These are phyloP conservation scores for Drosophila baimaii DNA, from an alignment of 1,140 invertebrate species.

Conservation along the genomic window DNA sequence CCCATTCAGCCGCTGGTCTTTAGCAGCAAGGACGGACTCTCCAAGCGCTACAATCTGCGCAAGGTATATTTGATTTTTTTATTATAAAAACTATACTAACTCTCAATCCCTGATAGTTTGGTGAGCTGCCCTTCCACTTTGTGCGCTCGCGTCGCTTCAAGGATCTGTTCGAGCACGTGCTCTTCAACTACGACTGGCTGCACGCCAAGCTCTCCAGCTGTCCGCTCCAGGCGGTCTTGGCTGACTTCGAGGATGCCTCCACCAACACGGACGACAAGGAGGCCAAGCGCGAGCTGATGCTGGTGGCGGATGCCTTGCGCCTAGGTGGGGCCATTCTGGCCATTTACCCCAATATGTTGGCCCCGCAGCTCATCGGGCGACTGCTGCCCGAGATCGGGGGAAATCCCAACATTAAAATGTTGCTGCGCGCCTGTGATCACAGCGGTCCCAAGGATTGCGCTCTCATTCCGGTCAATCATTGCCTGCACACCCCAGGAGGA, in stretches of 20 bases:
- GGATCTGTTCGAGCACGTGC: conserved; percentile 95
- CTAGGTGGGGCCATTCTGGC: conserved; percentile 95
- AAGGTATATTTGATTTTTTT: conserved; percentile 86
- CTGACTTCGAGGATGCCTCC: conserved; percentile 98
- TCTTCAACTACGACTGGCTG: conserved; percentile 99
- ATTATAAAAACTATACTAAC: neutral
- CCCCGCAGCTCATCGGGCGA: conserved; percentile 96
- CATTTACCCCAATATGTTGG: conserved; percentile 97
- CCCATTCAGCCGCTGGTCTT: conserved; percentile 98
- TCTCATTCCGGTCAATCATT: conserved; percentile 96
- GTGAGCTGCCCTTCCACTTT: conserved; percentile 97
- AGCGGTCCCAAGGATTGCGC: conserved; percentile 95
- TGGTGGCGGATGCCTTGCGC: conserved; percentile 97
- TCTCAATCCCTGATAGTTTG: conserved; percentile 87
- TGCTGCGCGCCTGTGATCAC: conserved; percentile 95
- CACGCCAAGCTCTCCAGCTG: conserved; percentile 98
- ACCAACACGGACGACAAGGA: conserved; percentile 93
- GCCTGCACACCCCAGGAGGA: conserved; percentile 98
- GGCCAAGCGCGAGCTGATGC: conserved; percentile 93
- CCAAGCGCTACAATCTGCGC: conserved; percentile 93
- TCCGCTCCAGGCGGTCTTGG: conserved; percentile 96
- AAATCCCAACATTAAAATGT: conserved; percentile 91
- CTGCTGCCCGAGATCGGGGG: conserved; percentile 95
- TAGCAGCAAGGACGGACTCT: conserved; percentile 93
- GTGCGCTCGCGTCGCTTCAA: conserved; percentile 95